Evolutionary conservation across 1,140 invertebrate species (phyloP).

Genomic region (Parasteatoda tepidariorum): DNA sequence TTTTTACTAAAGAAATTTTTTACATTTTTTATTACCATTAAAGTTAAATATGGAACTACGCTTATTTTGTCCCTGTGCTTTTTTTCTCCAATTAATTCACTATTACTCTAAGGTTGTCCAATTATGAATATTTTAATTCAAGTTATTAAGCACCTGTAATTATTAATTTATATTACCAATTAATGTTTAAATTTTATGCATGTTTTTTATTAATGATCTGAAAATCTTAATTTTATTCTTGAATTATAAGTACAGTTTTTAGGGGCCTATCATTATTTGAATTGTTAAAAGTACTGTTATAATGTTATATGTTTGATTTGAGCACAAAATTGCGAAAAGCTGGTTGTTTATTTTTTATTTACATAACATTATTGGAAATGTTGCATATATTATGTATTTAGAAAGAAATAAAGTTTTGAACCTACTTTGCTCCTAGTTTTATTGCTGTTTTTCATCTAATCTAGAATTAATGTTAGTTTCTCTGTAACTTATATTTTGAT

Average conservation of each 20-base stretch:
- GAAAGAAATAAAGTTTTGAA: slow-evolving; percentile 34
- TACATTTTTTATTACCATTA: too few relatives aligned
- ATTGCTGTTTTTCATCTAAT: too few relatives aligned
- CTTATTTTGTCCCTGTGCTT: too few relatives aligned
- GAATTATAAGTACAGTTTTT: not conserved
- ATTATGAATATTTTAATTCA: not conserved
- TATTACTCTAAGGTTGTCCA: too few relatives aligned
- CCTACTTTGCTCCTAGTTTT: not conserved
- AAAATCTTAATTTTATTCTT: not conserved
- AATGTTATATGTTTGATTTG: too few relatives aligned
- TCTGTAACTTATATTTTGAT: too few relatives aligned
- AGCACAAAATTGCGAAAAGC: not conserved
- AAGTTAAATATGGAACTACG: too few relatives aligned
- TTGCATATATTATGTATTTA: slow-evolving; percentile 46
- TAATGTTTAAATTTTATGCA: not conserved
- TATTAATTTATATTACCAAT: not conserved
- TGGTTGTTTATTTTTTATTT: not conserved
- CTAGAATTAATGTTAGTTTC: too few relatives aligned
- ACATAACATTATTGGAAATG: slow-evolving; percentile 36
- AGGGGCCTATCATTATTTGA: not conserved
- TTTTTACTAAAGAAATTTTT: too few relatives aligned
- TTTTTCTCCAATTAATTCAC: too few relatives aligned
- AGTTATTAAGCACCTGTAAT: not conserved
- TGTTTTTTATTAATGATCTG: not conserved
- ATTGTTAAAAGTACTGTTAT: not conserved